Conservation (phyloP, 2,888 invertebrate genomes). For the Ophonus ardosiacus region DNA sequence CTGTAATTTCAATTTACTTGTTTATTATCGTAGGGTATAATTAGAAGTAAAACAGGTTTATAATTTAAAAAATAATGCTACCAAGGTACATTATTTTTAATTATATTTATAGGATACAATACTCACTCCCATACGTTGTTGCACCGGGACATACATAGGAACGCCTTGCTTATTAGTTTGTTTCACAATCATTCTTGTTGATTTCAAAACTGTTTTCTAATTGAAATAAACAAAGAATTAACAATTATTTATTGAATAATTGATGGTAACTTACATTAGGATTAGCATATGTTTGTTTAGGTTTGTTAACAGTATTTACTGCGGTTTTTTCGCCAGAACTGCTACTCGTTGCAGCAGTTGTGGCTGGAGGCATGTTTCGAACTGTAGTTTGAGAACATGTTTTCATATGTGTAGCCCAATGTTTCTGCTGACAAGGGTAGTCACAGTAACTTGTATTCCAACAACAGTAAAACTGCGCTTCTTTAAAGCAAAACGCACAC, state of each 20-base stretch:
- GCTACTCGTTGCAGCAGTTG: neutral
- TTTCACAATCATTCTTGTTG: slow-evolving; percentile 61
- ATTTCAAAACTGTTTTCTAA: slow-evolving; percentile 58
- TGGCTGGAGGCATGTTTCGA: slow-evolving; percentile 51
- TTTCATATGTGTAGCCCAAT: slow-evolving; percentile 88
- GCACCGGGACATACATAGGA: slow-evolving; percentile 58
- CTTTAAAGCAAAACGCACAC: slow-evolving; percentile 91
- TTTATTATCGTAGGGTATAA: neutral
- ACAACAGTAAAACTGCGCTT: slow-evolving; percentile 95
- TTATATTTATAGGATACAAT: slow-evolving; percentile 13
- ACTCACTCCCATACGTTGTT: slow-evolving; percentile 43
- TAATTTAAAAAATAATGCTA: neutral
- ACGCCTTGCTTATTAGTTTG: slow-evolving; percentile 54
- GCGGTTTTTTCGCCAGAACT: slow-evolving; percentile 6
- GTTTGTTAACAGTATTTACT: slow-evolving; percentile 63
- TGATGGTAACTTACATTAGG: slow-evolving; percentile 34
- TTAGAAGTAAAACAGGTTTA: slow-evolving; percentile 4
- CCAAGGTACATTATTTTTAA: slow-evolving; percentile 2
- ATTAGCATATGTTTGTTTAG: slow-evolving; percentile 65
- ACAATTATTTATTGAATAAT: neutral
- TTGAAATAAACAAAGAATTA: neutral
- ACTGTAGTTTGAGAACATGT: slow-evolving; percentile 77
- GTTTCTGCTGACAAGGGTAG: slow-evolving; percentile 90
- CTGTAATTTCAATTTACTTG: slow-evolving; percentile 58
- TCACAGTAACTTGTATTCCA: slow-evolving; percentile 98